Percentiles rank a stretch among this genome's conserved stretches.
phyloP scores from a whole-genome alignment of 2,113 vertebrate genomes.

The Ceyx cyanopectus region DNA sequence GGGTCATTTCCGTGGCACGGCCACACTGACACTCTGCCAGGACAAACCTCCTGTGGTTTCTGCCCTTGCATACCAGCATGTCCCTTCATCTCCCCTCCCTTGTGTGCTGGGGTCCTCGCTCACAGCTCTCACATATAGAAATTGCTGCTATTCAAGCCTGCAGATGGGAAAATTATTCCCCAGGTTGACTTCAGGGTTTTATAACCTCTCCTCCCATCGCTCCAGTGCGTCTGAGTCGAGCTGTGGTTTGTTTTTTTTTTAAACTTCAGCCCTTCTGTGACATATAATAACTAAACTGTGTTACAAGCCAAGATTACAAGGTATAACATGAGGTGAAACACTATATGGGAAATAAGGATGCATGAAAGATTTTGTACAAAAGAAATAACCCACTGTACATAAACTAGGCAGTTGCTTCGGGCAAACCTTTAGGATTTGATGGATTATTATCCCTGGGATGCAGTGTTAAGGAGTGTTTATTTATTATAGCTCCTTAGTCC shows the following conservation, averaged over 20 bases:
- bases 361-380: conserved; percentile 45
- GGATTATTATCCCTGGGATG: conserved; percentile 34
- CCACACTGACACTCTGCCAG: neutral
- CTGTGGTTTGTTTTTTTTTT: conserved; percentile 23
- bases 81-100: neutral
- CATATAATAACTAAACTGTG: neutral
- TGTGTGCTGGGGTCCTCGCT: neutral
- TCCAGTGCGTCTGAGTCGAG: rapidly evolving
- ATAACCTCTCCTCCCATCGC: neutral
- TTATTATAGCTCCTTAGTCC: neutral
- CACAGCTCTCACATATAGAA: neutral
- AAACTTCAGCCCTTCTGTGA: conserved; percentile 18
- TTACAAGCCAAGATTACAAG: conserved; percentile 38
- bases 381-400: conserved; percentile 13
- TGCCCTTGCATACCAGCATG: neutral
- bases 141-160: neutral
- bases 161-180: neutral
- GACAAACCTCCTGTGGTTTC: neutral
- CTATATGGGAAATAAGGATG: conserved; percentile 36
- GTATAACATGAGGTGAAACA: conserved; percentile 26
- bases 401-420: conserved; percentile 11
- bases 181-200: neutral
- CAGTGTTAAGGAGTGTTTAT: conserved; percentile 25
- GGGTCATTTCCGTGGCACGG: rapidly evolving
- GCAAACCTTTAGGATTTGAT: conserved; percentile 39